phyloP scores from a whole-genome alignment of 2,113 vertebrate genomes.

The Gulo gulo region DNA sequence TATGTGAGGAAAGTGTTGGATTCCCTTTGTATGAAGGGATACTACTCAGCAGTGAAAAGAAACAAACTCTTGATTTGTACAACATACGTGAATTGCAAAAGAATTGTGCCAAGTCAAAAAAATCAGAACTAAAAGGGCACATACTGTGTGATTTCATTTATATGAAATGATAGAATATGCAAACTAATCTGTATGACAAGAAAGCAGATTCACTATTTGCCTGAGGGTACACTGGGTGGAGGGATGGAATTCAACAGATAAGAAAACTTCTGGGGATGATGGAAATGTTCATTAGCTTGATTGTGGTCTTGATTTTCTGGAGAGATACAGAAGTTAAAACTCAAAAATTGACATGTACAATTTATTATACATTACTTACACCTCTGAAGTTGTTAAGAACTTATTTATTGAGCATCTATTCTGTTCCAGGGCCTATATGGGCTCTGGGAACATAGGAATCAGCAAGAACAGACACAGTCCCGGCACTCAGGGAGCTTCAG shows the following conservation, averaged over 20 bases:
- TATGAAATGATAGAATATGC: not conserved
- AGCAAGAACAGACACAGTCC: not conserved
- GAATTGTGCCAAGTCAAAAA: not conserved
- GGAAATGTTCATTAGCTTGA: not conserved
- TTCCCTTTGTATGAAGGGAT: not conserved
- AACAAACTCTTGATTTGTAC: not conserved
- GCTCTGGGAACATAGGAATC: not conserved
- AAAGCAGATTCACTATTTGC: not conserved
- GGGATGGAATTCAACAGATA: not conserved
- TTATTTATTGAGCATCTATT: not conserved
- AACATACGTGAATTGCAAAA: not conserved
- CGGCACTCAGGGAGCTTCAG: not conserved
- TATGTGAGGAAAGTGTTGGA: not conserved
- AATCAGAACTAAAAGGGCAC: not conserved
- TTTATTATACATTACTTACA: not conserved
- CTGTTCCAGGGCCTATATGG: not conserved
- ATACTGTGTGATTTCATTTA: not conserved
- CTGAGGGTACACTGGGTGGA: not conserved
- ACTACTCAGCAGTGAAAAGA: not conserved
- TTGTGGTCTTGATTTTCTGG: not conserved
- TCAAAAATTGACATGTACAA: not conserved
- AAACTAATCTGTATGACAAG: not conserved
- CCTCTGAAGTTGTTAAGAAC: not conserved
- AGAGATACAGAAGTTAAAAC: not conserved
- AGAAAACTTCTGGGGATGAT: not conserved